phyloP scores from a whole-genome alignment of 2,888 invertebrate genomes.

The Eupeodes latifasciatus region DNA sequence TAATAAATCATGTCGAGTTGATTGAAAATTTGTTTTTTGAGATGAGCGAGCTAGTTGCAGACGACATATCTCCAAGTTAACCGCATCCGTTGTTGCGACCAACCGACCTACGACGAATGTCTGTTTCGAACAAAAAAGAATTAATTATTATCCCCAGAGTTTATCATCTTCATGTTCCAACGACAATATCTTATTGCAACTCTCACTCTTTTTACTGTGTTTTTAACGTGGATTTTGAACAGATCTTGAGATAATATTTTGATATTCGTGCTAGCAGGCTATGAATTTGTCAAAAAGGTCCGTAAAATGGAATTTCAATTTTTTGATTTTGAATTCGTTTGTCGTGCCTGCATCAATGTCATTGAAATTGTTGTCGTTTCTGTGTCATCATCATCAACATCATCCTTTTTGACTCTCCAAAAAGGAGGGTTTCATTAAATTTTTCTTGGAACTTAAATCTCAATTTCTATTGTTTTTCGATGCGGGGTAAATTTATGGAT shows the following conservation, averaged over 20 bases:
- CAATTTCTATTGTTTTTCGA: slow-evolving; percentile 63
- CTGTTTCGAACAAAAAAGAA: slow-evolving; percentile 48
- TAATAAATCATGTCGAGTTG: slow-evolving; percentile 65
- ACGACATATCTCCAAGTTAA: slow-evolving; percentile 36
- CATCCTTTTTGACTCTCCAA: not conserved
- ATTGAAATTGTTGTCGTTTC: slow-evolving; percentile 42
- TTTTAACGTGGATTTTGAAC: not conserved
- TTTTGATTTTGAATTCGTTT: slow-evolving; percentile 63
- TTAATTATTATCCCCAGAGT: slow-evolving; percentile 72
- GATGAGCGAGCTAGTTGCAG: slow-evolving; percentile 40
- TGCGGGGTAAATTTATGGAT: slow-evolving; percentile 55
- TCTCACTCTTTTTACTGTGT: slow-evolving; percentile 2
- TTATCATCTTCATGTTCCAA: slow-evolving; percentile 50
- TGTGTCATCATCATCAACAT: slow-evolving; percentile 49
- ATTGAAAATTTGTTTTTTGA: slow-evolving; percentile 55
- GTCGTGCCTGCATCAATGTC: slow-evolving; percentile 63
- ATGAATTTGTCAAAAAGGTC: slow-evolving; percentile 75
- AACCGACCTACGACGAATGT: not conserved
- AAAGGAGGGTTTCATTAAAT: slow-evolving; percentile 62
- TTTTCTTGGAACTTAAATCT: slow-evolving; percentile 64
- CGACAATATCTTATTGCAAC: slow-evolving; percentile 25
- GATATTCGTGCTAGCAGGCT: slow-evolving; percentile 72
- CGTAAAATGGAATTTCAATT: slow-evolving; percentile 74
- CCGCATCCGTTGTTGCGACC: slow-evolving; percentile 20
- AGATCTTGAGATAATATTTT: slow-evolving; percentile 75